Base-by-base conservation (phyloP, 2,113 vertebrate genomes). In the Lamprotornis superbus region DNA sequence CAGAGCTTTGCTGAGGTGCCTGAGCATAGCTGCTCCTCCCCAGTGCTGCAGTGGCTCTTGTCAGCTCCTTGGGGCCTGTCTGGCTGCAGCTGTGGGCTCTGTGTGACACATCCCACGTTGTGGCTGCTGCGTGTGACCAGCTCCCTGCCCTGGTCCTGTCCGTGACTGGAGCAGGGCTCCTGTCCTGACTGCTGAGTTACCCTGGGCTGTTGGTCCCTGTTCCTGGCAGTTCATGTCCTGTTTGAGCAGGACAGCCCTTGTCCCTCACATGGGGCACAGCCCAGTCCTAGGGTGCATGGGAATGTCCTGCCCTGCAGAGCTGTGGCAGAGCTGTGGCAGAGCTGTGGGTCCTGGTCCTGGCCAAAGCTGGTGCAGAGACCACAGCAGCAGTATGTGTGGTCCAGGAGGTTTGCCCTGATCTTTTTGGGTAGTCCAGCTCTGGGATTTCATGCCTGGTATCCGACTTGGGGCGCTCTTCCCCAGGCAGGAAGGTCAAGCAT, bases 1-100 rank as follows among this genome's bases (percentile, higher is more conserved):
- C 42, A 97, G 97, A 98, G 95, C 98, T 98, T 75, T 98, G 98
- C 97, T 97, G 98, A 97, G 97, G 96, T 95, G 98, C 98, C 97
- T 94, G 97, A 97, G 97, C 7, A 12, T 55, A 81, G 71, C 81
- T 97, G 96, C 95, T 96, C 69, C 93, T 90, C 27, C 50, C 93
- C 4, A 6, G 10, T 19, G 55, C n/a, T 42, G 49, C 47, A 55
- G 64, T 3, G 18, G 24, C 52, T 84, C 64, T 40, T 33, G 11
- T 21, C 37, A 71, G 52, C 27, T 50, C 8, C 59, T 4, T 20
- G 19, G 40, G 49, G 21, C 15, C 14, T 11, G 6, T 24, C 18
- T 52, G 1, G 5, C 71, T 25, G 10, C 28, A 59, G n/a, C 69
- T 13, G 19, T 3, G 12, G 78, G 39, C 52, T 74, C 27, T 44